A percentile compares a stretch with the other conserved stretches of the same genome.
Evolutionary conservation across 2,888 invertebrate species (phyloP).

Genomic region (Drosophila mettleri): DNA sequence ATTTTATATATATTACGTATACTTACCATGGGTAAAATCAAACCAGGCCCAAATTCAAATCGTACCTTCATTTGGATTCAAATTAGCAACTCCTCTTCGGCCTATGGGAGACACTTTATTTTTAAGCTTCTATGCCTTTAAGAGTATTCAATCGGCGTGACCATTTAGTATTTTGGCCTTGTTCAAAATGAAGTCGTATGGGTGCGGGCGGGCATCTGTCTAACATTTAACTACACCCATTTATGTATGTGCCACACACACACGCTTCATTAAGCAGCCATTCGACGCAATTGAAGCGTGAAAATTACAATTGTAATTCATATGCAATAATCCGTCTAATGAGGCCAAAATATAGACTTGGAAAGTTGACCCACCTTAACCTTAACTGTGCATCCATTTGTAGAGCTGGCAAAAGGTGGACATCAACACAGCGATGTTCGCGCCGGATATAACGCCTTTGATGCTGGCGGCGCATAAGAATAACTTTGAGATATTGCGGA

Average conservation of each 20-base stretch:
- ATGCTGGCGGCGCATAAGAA: constrained; percentile 97
- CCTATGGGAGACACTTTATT: not conserved
- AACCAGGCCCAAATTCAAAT: no score
- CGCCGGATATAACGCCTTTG: constrained; percentile 96
- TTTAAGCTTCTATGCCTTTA: not conserved
- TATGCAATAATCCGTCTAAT: constrained; percentile 74
- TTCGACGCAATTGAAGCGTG: constrained; percentile 73
- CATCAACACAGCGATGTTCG: constrained; percentile 92
- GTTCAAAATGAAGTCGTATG: constrained; percentile 40
- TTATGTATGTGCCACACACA: constrained; percentile 73
- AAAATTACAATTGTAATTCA: constrained; percentile 78
- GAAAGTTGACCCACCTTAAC: constrained; percentile 5
- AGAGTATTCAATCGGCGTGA: constrained; percentile 17
- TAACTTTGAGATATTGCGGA: constrained; percentile 98
- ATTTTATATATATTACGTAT: no score
- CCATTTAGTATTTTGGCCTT: not conserved
- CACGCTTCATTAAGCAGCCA: constrained; percentile 79
- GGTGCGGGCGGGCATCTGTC: constrained; percentile 24
- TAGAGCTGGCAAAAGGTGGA: constrained; percentile 96
- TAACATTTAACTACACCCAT: constrained; percentile 8
- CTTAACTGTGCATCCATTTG: constrained; percentile 21
- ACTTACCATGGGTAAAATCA: no score
- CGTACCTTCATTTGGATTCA: no score
- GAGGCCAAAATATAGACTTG: constrained; percentile 16
- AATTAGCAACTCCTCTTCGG: not conserved